Base-by-base conservation (phyloP, 30 jellyfish, hydroid and myxozoan species). In the Aurelia sp. region DNA sequence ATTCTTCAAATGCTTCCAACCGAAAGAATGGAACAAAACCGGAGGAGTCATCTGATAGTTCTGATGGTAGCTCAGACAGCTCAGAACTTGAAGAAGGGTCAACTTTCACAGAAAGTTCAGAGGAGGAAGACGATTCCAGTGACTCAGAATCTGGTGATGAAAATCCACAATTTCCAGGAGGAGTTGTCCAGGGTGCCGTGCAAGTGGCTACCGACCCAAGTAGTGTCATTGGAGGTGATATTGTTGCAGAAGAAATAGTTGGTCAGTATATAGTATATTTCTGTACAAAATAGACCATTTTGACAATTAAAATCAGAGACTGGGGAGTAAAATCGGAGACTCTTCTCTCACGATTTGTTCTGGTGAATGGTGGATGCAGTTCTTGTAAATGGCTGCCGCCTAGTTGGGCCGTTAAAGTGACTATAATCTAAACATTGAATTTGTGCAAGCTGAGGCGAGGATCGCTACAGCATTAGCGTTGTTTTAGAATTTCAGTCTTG, bases 31-130 rank as follows among this genome's bases (percentile, higher is more conserved):
- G 92, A 41, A 62, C 58, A 19, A 82, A 82, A 68, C 81, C 71
- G 22, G 92, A 82, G 41, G 92, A 82, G 44, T 82, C 92, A n/a
- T 82, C 92, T 8, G 92, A 82, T 58, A 82, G 92, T 51, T 82
- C 92, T 13, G 92, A 82, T 57, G 92, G 92, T 12, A 82, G 92
- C 72, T 82, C 92, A 13, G 92, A 82, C 72, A 82, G 92, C 61
- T 82, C 92, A 55, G 92, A 82, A 52, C 62, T 82, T 9, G 92
- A 82, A 58, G 92, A 82, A 70, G 92, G 92, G 3, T 82, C 92
- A 23, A 82, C 92, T 31, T 82, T 74, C 79, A 82, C 92, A 4
- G 92, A 82, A 50, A 82, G 92, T 65, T 82, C 92, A 4, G 92
- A 82, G 63, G 92, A 82, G 31, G 92, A 82, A 58, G 92, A 82